phyloP scores from a whole-genome alignment of 2,888 invertebrate species.

The Phortica magna region DNA sequence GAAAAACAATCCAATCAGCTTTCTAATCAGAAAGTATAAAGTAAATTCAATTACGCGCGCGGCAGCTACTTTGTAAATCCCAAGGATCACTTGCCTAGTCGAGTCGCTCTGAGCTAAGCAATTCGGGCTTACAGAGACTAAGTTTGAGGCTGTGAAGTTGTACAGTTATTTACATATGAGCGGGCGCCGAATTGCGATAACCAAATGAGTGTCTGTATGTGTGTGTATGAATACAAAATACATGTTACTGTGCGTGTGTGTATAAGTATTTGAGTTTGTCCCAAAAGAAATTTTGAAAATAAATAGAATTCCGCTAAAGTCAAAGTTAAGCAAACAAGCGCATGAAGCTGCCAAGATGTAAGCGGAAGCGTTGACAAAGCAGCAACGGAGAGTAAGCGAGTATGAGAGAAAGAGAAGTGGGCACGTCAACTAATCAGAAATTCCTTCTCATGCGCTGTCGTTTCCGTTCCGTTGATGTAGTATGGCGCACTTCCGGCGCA shows the following conservation, averaged over 20 bases:
- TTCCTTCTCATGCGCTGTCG: slow-evolving; percentile 66
- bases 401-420: slow-evolving; percentile 17
- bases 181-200: slow-evolving; percentile 37
- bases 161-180: slow-evolving; percentile 51
- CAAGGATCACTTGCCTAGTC: slow-evolving; percentile 62
- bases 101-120: slow-evolving; percentile 11
- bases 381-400: slow-evolving; percentile 10
- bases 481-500: slow-evolving; percentile 18
- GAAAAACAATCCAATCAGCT: slow-evolving; percentile 64
- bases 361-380: neutral
- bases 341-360: neutral
- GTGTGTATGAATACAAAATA: slow-evolving; percentile 18
- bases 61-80: slow-evolving; percentile 66
- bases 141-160: slow-evolving; percentile 14
- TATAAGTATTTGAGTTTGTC: slow-evolving; percentile 46
- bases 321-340: slow-evolving; percentile 65
- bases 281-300: slow-evolving; percentile 65
- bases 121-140: neutral
- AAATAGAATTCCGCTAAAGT: slow-evolving; percentile 70
- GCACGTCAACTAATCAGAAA: slow-evolving; percentile 62
- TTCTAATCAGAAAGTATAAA: slow-evolving; percentile 71
- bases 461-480: slow-evolving; percentile 46
- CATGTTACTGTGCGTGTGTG: slow-evolving; percentile 30
- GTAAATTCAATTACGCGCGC: slow-evolving; percentile 69
- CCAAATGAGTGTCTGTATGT: slow-evolving; percentile 17